phyloP scores from a whole-genome alignment of 53 echinoderm and acorn worm genomes.

The Stichopus horrens region DNA sequence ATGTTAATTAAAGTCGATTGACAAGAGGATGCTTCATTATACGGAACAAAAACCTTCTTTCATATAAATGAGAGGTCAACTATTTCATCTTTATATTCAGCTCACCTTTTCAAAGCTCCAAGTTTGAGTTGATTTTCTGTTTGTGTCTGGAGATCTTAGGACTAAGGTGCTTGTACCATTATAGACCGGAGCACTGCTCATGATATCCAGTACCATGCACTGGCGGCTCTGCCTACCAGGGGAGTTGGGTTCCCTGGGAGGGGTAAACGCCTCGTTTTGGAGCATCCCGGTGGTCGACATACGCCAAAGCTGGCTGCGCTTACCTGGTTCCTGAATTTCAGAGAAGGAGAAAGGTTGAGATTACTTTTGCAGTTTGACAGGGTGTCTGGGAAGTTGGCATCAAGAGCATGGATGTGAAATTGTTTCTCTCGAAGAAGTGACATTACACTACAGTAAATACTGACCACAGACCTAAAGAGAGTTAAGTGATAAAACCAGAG shows the following conservation, averaged over 20 bases:
- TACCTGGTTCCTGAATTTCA: constrained; percentile 77
- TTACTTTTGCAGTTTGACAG: not conserved
- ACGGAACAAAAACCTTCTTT: too few species aligned
- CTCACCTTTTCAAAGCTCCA: constrained; percentile 85
- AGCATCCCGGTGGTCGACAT: constrained; percentile 86
- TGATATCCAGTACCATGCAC: constrained; percentile 84
- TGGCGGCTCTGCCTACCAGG: constrained; percentile 22
- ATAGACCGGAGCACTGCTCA: constrained; percentile 50
- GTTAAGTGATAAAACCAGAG: too few species aligned
- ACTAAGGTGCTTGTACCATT: constrained; percentile 61
- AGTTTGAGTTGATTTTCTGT: constrained; percentile 76
- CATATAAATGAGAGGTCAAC: too few species aligned
- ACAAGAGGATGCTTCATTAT: too few species aligned
- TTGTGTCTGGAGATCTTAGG: constrained; percentile 71
- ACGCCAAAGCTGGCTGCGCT: constrained; percentile 91
- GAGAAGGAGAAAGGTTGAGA: not conserved
- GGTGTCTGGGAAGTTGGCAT: not conserved
- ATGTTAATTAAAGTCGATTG: too few species aligned
- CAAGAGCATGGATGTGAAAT: too few species aligned
- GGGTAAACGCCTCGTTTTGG: constrained; percentile 80
- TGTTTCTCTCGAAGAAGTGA: too few species aligned
- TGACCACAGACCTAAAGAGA: too few species aligned
- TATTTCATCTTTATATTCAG: too few species aligned
- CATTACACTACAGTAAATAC: too few species aligned
- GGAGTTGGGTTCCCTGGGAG: constrained; percentile 72